A percentile compares a stretch with the other conserved stretches of the same genome.
Evolutionary conservation across 2,888 invertebrate species (phyloP).

Genomic region (Tridacna crocea): DNA sequence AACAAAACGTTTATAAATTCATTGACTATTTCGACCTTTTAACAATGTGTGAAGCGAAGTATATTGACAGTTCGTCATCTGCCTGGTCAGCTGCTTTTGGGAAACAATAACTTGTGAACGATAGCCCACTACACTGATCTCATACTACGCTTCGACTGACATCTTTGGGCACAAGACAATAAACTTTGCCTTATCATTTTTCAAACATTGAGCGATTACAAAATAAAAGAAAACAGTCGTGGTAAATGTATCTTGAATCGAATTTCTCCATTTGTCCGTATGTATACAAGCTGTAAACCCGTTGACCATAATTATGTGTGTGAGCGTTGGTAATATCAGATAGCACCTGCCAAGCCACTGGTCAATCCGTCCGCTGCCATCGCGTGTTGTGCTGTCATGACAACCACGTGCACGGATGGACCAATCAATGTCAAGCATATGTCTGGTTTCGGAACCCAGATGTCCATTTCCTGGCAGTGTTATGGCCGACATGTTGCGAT

Average conservation of each 20-base stretch:
- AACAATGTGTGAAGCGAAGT: neutral
- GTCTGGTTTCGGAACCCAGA: slow-evolving; percentile 43
- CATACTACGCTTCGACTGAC: too few species aligned
- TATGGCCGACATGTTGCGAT: slow-evolving; percentile 9
- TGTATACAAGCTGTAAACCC: too few species aligned
- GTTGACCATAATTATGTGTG: too few species aligned
- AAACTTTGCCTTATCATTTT: too few species aligned
- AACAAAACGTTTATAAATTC: too few species aligned
- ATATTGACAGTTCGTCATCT: neutral
- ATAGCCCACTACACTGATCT: neutral
- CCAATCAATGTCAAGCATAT: slow-evolving; percentile 49
- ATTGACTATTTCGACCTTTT: neutral
- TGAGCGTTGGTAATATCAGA: too few species aligned
- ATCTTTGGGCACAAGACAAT: too few species aligned
- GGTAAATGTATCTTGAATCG: too few species aligned
- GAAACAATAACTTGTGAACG: neutral
- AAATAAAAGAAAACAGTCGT: too few species aligned
- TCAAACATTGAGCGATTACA: too few species aligned
- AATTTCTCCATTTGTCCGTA: too few species aligned
- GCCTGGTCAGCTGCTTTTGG: slow-evolving; percentile 1
- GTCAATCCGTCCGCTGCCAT: slow-evolving; percentile 21
- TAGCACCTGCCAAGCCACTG: slow-evolving; percentile 22
- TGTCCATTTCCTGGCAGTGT: slow-evolving; percentile 25
- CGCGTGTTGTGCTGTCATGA: slow-evolving; percentile 15
- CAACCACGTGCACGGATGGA: slow-evolving; percentile 43